Percentiles rank a stretch among this genome's conserved stretches.
Evolutionary conservation across 1,140 invertebrate species (phyloP).

Genomic region (Parasteatoda tepidariorum): DNA sequence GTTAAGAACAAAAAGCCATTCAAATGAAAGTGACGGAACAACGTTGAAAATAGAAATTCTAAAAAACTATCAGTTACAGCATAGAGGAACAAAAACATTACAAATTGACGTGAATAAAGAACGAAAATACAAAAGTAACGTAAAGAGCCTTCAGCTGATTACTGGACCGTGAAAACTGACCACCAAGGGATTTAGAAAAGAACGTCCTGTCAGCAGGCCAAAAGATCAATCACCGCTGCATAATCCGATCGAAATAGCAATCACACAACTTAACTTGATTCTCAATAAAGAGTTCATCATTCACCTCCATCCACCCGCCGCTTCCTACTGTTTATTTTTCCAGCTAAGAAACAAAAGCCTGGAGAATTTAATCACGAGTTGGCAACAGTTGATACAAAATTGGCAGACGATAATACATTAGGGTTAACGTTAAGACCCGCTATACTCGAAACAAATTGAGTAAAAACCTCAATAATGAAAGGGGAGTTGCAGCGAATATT

Average conservation of each 20-base stretch:
- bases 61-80: not conserved
- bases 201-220: not conserved
- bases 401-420: not conserved
- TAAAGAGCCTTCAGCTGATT: not conserved
- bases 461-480: no score
- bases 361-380: no score
- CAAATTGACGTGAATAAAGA: not conserved
- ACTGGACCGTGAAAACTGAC: not conserved
- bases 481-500: no score
- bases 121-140: not conserved
- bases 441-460: no score
- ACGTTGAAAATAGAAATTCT: not conserved
- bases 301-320: no score
- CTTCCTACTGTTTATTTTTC: not conserved
- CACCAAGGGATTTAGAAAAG: not conserved
- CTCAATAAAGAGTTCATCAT: not conserved
- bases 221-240: not conserved
- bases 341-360: no score
- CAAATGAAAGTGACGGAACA: not conserved
- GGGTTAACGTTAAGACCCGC: no score
- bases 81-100: not conserved
- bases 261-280: not conserved
- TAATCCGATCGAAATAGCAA: not conserved
- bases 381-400: not conserved
- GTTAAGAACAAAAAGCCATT: not conserved